These are phyloP conservation scores for Hydra vulgaris DNA, from an alignment of 30 jellyfish, hydroid and myxozoan species.

Conservation along the genomic window DNA sequence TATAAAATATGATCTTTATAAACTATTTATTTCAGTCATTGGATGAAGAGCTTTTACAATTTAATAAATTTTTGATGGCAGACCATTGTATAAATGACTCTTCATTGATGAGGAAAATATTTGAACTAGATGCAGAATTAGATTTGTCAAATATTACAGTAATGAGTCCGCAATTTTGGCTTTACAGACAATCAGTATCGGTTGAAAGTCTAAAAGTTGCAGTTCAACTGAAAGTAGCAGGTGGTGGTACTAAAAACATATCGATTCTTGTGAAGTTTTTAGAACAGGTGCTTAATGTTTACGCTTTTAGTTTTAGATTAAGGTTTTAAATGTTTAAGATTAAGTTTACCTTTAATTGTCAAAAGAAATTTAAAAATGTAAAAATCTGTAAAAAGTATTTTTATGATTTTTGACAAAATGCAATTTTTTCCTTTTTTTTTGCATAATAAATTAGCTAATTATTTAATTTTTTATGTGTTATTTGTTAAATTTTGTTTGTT, in stretches of 20 bases:
- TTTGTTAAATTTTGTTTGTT: too few relatives aligned
- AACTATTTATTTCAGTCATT: neutral
- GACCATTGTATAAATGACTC: constrained; percentile 7
- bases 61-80: neutral
- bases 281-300: neutral
- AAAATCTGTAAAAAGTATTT: neutral
- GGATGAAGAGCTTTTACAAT: neutral
- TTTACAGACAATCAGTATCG: constrained; percentile 39
- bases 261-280: neutral
- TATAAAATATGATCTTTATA: too few relatives aligned
- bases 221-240: neutral
- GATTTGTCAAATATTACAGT: constrained; percentile 2
- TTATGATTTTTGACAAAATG: too few relatives aligned
- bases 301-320: neutral
- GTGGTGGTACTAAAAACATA: neutral
- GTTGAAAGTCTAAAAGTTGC: constrained; percentile 24
- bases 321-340: too few relatives aligned
- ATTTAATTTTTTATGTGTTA: too few relatives aligned
- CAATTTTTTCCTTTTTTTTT: too few relatives aligned
- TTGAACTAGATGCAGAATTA: constrained; percentile 32
- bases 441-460: too few relatives aligned
- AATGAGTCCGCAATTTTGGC: constrained; percentile 42
- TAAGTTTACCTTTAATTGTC: too few relatives aligned
- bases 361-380: neutral
- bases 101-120: constrained; percentile 30